Evolutionary conservation across 1,140 invertebrate species (phyloP).

Genomic region (Lucilia sericata): DNA sequence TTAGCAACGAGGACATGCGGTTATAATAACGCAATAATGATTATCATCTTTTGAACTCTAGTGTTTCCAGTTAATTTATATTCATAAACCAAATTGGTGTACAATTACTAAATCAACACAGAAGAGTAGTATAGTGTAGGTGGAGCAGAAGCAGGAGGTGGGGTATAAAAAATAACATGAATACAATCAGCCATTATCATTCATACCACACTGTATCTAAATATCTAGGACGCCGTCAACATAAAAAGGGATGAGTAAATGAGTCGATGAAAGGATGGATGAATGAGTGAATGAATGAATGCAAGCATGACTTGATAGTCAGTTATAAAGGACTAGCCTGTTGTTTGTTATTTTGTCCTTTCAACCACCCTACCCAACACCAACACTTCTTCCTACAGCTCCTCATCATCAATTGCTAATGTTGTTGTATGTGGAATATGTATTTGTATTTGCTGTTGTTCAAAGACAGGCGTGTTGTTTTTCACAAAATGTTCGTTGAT

Average conservation of each 20-base stretch:
- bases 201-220: too few relatives aligned
- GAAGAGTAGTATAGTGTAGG: too few relatives aligned
- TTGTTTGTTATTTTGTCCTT: not conserved
- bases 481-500: constrained; percentile 28
- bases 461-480: constrained; percentile 10
- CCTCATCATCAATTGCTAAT: not conserved
- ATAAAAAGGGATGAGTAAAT: constrained; percentile 54
- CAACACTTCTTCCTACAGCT: not conserved
- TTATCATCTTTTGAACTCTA: constrained; percentile 54
- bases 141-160: too few relatives aligned
- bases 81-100: constrained; percentile 68
- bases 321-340: not conserved
- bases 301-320: not conserved
- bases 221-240: too few relatives aligned
- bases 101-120: constrained; percentile 58
- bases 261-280: not conserved
- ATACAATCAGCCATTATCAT: too few relatives aligned
- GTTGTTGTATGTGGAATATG: constrained; percentile 47
- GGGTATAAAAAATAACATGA: too few relatives aligned
- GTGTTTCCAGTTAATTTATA: constrained; percentile 66
- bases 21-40: constrained; percentile 48
- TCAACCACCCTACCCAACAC: not conserved
- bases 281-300: constrained; percentile 8
- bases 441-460: constrained; percentile 42
- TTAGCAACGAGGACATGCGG: constrained; percentile 38